Evolutionary conservation across 2,797 vertebrate species (phyloP).

Genomic region (Pteronotus mesoamericanus): DNA sequence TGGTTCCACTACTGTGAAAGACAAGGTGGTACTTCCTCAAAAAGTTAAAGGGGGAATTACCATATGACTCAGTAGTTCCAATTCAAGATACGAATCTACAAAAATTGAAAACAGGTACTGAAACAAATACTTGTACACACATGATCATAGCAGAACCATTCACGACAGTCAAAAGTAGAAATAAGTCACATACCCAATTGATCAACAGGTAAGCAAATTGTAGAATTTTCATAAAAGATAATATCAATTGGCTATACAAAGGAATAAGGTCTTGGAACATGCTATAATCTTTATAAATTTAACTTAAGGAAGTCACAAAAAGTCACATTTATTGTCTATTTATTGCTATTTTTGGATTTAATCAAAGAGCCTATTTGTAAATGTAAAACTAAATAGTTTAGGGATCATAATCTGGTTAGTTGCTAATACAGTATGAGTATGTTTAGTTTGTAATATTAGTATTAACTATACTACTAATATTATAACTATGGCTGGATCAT

Average conservation of each 20-base stretch:
- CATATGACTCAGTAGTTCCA: neutral
- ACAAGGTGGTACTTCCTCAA: neutral
- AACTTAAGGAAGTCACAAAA: neutral
- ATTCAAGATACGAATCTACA: neutral
- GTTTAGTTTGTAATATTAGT: neutral
- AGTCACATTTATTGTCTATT: too few species aligned
- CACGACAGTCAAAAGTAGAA: neutral
- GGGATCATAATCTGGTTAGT: neutral
- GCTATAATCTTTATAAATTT: neutral
- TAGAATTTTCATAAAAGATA: neutral
- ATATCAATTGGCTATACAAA: neutral
- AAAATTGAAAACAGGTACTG: neutral
- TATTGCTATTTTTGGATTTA: neutral
- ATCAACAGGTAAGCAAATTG: neutral
- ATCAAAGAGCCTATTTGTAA: neutral
- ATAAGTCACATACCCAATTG: neutral
- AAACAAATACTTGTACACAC: neutral
- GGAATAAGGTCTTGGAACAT: neutral
- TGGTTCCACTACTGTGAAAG: neutral
- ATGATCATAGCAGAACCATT: neutral
- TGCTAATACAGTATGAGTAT: neutral
- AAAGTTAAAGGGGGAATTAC: neutral
- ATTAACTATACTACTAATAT: neutral
- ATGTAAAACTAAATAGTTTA: neutral
- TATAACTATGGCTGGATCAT: neutral